Conservation (phyloP, 2,113 vertebrate genomes). For the Pseudonaja textilis region DNA sequence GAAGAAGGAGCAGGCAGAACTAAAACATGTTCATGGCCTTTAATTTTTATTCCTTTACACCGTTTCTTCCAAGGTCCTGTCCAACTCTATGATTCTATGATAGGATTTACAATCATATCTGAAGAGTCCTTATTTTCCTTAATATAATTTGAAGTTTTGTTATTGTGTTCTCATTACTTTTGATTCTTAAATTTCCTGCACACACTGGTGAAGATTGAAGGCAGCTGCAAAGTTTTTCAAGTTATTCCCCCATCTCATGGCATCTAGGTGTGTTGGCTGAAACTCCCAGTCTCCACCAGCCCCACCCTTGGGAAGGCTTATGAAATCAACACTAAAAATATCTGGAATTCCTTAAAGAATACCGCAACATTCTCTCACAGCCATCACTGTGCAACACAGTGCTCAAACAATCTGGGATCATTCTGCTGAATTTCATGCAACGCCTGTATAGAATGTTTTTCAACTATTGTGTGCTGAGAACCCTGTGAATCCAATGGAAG, state of each 20-base stretch:
- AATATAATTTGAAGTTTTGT: neutral
- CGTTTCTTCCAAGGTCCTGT: neutral
- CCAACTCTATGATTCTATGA: neutral
- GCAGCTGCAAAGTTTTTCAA: neutral
- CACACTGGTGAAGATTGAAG: neutral
- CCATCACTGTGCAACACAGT: neutral
- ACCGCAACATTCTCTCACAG: neutral
- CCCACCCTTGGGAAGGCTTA: neutral
- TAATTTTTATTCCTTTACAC: neutral
- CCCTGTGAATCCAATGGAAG: constrained; percentile 8
- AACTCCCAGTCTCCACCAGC: neutral
- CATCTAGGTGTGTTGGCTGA: neutral
- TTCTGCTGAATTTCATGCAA: neutral
- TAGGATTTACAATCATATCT: neutral
- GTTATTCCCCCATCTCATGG: neutral
- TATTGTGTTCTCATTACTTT: neutral
- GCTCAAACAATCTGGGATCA: neutral
- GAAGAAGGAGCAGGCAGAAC: neutral
- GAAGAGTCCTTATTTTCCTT: neutral
- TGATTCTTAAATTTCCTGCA: neutral
- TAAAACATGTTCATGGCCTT: neutral
- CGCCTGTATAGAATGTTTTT: neutral
- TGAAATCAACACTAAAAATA: neutral
- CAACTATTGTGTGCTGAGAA: neutral
- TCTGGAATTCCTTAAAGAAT: neutral